Evolutionary conservation across 2,888 invertebrate genomes (phyloP), one percentile per base, ranked within the genome.

Genomic region (Loripinus fragilis): DNA sequence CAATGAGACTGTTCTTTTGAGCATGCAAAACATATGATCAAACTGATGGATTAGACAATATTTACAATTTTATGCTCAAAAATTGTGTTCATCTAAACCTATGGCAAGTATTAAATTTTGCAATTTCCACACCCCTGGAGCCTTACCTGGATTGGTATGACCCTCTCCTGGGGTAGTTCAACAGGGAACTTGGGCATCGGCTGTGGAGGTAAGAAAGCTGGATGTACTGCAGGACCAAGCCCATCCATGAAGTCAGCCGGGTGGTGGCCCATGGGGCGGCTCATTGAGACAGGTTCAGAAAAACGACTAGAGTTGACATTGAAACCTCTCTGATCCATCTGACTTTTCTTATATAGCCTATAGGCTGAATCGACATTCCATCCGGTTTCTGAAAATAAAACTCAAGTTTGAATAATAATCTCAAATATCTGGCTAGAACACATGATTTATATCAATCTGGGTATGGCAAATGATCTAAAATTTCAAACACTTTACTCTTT

Each of bases 61-160:
- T n/a, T n/a, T n/a, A n/a, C n/a, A n/a, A n/a, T n/a, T n/a, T n/a
- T n/a, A n/a, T n/a, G n/a, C n/a, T n/a, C n/a, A n/a, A n/a, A n/a
- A n/a, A n/a, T n/a, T n/a, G n/a, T n/a, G n/a, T n/a, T n/a, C n/a
- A n/a, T n/a, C n/a, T n/a, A n/a, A n/a, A n/a, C n/a, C n/a, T n/a
- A n/a, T n/a, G n/a, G n/a, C n/a, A n/a, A n/a, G n/a, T n/a, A n/a
- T n/a, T n/a, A n/a, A n/a, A n/a, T n/a, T n/a, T n/a, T n/a, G n/a
- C n/a, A n/a, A n/a, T n/a, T n/a, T n/a, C n/a, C n/a, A n/a, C n/a
- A n/a, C n/a, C n/a, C n/a, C n/a, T n/a, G n/a, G 41, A 41, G n/a
- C 23, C 50, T 48, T 38, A 88, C 80, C 76, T 86, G 83, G 64
- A 88, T 87, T 0, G 89, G 89, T 52, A 88, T 85, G 23, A 88